Conservation (phyloP, 2,113 vertebrate genomes). For the Ariopsis seemanni region DNA sequence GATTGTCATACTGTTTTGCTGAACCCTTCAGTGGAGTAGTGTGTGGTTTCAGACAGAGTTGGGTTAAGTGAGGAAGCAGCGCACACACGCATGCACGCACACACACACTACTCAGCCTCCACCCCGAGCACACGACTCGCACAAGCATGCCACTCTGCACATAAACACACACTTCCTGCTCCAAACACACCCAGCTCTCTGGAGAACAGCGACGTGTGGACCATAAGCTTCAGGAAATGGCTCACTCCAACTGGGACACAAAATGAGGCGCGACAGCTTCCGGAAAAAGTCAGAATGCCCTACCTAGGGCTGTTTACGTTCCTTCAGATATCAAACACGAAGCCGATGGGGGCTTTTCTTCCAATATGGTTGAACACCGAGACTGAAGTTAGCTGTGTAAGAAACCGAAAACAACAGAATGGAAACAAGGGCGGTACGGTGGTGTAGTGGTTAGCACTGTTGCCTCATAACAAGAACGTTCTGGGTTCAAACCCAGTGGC, state of each 20-base stretch:
- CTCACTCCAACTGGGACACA: conserved; percentile 24
- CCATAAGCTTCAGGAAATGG: conserved; percentile 25
- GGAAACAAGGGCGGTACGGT: too few relatives aligned
- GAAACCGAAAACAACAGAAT: background rate
- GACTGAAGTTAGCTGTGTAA: background rate
- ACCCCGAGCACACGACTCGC: conserved; percentile 36
- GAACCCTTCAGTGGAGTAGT: background rate
- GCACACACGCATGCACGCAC: background rate
- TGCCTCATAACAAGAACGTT: too few relatives aligned
- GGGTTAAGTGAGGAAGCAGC: background rate
- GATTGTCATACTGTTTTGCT: background rate
- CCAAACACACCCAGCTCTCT: conserved; percentile 42
- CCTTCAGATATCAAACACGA: background rate
- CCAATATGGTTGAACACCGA: background rate
- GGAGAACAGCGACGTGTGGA: conserved; percentile 8
- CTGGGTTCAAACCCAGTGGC: too few relatives aligned
- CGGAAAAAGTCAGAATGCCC: conserved; percentile 10
- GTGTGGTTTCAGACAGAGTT: background rate
- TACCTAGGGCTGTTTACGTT: conserved; percentile 3
- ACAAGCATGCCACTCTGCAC: conserved; percentile 36
- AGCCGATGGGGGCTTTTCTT: background rate
- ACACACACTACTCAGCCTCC: background rate
- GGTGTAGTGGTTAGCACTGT: too few relatives aligned
- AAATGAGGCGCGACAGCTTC: conserved; percentile 22
- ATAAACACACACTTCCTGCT: conserved; percentile 43